These are phyloP conservation scores for Muscina levida DNA, from an alignment of 2,888 invertebrate genomes.

Conservation along the genomic window DNA sequence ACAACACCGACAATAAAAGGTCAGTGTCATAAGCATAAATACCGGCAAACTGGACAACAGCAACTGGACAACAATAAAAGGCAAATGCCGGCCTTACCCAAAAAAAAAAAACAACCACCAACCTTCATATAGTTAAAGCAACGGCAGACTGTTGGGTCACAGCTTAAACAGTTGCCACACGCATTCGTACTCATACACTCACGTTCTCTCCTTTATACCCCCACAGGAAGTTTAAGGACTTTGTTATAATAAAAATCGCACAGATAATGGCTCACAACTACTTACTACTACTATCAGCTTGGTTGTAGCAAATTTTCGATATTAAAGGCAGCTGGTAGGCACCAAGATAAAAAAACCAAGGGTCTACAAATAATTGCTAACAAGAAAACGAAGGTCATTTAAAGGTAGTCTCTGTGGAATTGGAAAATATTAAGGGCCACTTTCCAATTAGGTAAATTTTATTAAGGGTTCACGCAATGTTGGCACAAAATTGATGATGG, in stretches of 20 bases:
- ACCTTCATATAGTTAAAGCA: no score
- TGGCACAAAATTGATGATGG: no score
- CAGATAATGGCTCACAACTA: constrained; percentile 5
- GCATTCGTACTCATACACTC: no score
- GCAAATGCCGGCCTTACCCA: background rate
- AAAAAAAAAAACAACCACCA: no score
- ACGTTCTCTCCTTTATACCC: no score
- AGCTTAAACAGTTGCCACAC: no score
- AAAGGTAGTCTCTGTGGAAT: constrained; percentile 11
- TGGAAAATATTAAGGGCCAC: background rate
- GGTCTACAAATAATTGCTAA: background rate
- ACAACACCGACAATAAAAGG: constrained; percentile 49
- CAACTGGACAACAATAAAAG: constrained; percentile 38
- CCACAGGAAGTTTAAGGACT: background rate
- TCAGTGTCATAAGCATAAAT: constrained; percentile 58
- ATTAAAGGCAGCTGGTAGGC: background rate
- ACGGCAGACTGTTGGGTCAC: no score
- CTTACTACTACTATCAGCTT: no score
- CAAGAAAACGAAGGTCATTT: constrained; percentile 19
- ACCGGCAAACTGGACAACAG: constrained; percentile 4
- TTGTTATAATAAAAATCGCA: background rate
- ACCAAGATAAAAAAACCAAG: background rate
- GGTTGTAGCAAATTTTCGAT: constrained; percentile 4
- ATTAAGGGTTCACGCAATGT: background rate
- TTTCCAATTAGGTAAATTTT: background rate